These are phyloP conservation scores for Misgurnus anguillicaudatus DNA, from an alignment of 2,113 vertebrate genomes.

Conservation along the genomic window DNA sequence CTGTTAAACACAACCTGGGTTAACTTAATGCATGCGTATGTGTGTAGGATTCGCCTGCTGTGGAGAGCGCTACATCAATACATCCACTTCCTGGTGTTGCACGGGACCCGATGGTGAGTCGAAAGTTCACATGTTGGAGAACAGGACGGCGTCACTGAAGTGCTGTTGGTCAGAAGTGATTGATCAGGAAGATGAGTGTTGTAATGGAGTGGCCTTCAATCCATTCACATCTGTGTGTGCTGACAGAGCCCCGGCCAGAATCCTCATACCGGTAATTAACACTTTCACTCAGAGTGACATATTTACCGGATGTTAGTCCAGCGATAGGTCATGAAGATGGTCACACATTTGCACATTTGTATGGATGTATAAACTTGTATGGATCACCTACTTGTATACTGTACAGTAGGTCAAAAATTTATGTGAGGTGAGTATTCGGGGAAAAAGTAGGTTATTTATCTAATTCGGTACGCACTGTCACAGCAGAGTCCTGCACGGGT, in stretches of 20 bases:
- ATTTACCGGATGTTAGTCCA: slow-evolving; percentile 9
- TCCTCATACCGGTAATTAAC: slow-evolving; percentile 78
- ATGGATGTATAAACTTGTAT: too few species aligned
- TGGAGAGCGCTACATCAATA: slow-evolving; percentile 85
- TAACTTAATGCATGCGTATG: not conserved
- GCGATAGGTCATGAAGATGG: slow-evolving; percentile 27
- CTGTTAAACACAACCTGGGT: too few species aligned
- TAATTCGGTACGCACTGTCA: too few species aligned
- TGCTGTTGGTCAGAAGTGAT: slow-evolving; percentile 91
- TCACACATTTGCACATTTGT: not conserved
- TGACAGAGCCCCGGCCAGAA: slow-evolving; percentile 81
- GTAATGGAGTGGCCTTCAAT: slow-evolving; percentile 88
- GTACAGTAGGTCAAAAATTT: too few species aligned
- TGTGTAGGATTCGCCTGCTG: slow-evolving; percentile 86
- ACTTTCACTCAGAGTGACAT: slow-evolving; percentile 21
- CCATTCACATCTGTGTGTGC: slow-evolving; percentile 87
- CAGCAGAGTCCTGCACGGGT: too few species aligned
- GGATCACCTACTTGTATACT: too few species aligned
- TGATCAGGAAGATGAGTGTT: slow-evolving; percentile 83
- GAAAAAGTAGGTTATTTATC: too few species aligned
- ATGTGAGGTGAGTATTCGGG: too few species aligned
- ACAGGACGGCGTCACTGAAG: slow-evolving; percentile 78
- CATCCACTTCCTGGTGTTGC: slow-evolving; percentile 87
- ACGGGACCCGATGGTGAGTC: slow-evolving; percentile 76
- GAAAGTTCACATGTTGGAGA: slow-evolving; percentile 80